A percentile compares a stretch with the other conserved stretches of the same genome.
Evolutionary conservation across 2,888 invertebrate species (phyloP).

Genomic region (Agriopis marginaria): DNA sequence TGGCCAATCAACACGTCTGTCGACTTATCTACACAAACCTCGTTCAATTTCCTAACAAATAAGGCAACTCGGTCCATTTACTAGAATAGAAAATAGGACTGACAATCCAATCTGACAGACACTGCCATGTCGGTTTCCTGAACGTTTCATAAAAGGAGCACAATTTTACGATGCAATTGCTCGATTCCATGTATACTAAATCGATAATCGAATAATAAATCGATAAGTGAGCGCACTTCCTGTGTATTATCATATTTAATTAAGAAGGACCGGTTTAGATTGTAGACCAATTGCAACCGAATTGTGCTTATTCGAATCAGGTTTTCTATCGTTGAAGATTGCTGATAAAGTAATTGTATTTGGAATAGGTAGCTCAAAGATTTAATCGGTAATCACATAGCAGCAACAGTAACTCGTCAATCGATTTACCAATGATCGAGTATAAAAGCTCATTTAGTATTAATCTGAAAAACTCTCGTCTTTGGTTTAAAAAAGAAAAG

Average conservation of each 20-base stretch:
- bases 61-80: constrained; percentile 30
- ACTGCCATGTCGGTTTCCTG: constrained; percentile 24
- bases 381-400: neutral
- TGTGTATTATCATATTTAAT: constrained; percentile 30
- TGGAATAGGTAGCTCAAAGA: neutral
- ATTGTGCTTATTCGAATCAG: constrained; percentile 16
- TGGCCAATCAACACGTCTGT: constrained; percentile 11
- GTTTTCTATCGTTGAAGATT: constrained; percentile 2
- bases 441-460: neutral
- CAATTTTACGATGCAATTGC: constrained; percentile 22
- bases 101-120: constrained; percentile 15
- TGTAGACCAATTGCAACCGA: constrained; percentile 20
- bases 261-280: constrained; percentile 17
- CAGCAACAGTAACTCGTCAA: neutral
- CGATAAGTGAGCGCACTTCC: constrained; percentile 25
- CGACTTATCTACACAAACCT: constrained; percentile 21
- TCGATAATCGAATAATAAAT: constrained; percentile 23
- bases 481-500: neutral
- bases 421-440: neutral
- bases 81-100: constrained; percentile 26
- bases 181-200: neutral
- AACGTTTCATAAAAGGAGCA: constrained; percentile 35
- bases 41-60: constrained; percentile 16
- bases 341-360: constrained; percentile 11
- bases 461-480: no score